A percentile compares a stretch with the other conserved stretches of the same genome.
phyloP scores from a whole-genome alignment of 2,888 invertebrate genomes.

The Galerucella nymphaeae region DNA sequence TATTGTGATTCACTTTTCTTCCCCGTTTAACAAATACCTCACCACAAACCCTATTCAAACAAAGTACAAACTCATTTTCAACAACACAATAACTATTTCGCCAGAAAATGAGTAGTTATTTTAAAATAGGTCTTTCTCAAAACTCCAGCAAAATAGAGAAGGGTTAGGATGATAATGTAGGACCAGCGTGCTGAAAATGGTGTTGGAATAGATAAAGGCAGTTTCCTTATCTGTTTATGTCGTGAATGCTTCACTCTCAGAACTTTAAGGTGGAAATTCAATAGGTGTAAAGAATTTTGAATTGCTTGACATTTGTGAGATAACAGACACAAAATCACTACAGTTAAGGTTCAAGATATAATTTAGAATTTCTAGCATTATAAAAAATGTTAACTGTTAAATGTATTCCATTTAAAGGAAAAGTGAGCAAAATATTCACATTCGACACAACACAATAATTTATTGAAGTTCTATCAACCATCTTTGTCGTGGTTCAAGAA shows the following conservation, averaged over 20 bases:
- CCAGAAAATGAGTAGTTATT: conserved; percentile 13
- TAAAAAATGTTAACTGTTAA: too few species aligned
- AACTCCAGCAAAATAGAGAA: conserved; percentile 7
- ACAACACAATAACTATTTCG: conserved; percentile 30
- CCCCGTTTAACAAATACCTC: conserved; percentile 21
- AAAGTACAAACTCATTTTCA: conserved; percentile 31
- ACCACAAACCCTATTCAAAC: conserved; percentile 19
- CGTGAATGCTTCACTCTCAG: background rate
- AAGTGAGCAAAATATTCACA: too few species aligned
- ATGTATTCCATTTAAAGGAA: too few species aligned
- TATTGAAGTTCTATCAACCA: too few species aligned
- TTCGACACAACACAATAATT: too few species aligned
- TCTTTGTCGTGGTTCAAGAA: too few species aligned
- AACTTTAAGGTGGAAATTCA: conserved; percentile 3
- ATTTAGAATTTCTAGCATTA: too few species aligned
- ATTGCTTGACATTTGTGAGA: background rate
- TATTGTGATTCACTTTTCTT: conserved; percentile 26
- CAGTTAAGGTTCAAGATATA: too few species aligned
- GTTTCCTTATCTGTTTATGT: conserved; percentile 1
- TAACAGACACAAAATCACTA: too few species aligned
- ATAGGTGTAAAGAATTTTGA: background rate
- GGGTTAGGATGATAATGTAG: conserved; percentile 8
- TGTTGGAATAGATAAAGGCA: background rate
- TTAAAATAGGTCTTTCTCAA: conserved; percentile 18
- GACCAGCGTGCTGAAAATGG: conserved; percentile 12